Percentiles rank a stretch among this genome's conserved stretches.
phyloP scores from a whole-genome alignment of 1,140 invertebrate species.

The Zaprionus camerounensis region DNA sequence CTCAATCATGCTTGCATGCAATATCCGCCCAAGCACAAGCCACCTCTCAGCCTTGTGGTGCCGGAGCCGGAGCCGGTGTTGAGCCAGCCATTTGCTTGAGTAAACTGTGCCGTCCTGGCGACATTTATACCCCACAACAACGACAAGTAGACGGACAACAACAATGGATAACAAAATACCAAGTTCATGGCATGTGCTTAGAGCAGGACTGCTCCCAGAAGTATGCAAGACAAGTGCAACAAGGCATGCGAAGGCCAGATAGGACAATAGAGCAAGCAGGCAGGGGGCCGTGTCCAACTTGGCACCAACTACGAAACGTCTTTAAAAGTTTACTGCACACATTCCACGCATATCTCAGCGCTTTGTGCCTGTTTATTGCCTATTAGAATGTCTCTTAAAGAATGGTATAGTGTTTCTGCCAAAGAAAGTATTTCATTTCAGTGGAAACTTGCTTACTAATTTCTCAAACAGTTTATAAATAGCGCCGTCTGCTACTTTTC shows the following conservation, averaged over 20 bases:
- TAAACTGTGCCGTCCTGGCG: conserved; percentile 52
- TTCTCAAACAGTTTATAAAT: too few species aligned
- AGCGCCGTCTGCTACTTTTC: too few species aligned
- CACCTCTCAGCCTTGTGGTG: conserved; percentile 19
- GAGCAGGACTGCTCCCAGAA: conserved; percentile 46
- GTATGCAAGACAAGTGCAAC: conserved; percentile 68
- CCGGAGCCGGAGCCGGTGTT: conserved; percentile 36
- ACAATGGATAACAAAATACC: conserved; percentile 63
- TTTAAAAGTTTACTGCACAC: conserved; percentile 68
- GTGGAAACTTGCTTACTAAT: background rate
- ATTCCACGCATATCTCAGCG: conserved; percentile 61
- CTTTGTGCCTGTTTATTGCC: conserved; percentile 73
- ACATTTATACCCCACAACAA: conserved; percentile 67
- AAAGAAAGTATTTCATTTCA: background rate
- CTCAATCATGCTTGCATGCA: conserved; percentile 81
- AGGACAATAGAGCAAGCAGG: conserved; percentile 16
- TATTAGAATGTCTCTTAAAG: conserved; percentile 47
- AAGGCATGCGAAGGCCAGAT: conserved; percentile 49
- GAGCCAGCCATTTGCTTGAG: conserved; percentile 60
- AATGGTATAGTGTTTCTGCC: background rate
- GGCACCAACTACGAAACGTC: conserved; percentile 36
- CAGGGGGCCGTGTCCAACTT: conserved; percentile 28
- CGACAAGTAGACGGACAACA: conserved; percentile 56
- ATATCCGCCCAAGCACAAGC: conserved; percentile 73
- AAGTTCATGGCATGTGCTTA: conserved; percentile 50